Conservation (phyloP, 2,888 invertebrate genomes). For the Pollenia griseotomentosa region DNA sequence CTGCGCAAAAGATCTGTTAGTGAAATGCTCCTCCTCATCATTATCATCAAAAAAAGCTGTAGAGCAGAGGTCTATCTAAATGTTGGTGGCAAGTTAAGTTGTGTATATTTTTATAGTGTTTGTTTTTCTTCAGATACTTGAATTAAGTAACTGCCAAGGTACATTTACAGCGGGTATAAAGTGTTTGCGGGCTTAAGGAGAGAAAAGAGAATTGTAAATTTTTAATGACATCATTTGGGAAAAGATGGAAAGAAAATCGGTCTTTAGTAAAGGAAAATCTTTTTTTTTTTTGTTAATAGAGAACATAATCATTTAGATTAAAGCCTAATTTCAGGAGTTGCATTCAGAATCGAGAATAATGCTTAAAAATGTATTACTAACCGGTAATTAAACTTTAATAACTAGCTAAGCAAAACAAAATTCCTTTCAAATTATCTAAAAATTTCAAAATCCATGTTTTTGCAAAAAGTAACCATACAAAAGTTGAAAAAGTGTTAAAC, state of each 20-base stretch:
- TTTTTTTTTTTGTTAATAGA: not conserved
- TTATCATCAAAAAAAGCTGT: conserved; percentile 9
- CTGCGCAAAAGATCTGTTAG: conserved; percentile 39
- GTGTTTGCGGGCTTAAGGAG: not conserved
- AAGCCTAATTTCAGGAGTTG: too few species aligned
- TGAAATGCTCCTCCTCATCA: conserved; percentile 56
- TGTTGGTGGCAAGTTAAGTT: not conserved
- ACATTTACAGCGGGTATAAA: not conserved
- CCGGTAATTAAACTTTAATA: too few species aligned
- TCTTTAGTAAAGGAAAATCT: not conserved
- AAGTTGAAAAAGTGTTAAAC: too few species aligned
- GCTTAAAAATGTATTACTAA: too few species aligned
- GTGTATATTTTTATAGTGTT: not conserved
- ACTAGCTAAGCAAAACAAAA: too few species aligned
- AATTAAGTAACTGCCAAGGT: not conserved
- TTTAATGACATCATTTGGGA: conserved; percentile 73
- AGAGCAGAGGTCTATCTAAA: not conserved
- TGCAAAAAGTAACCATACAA: too few species aligned
- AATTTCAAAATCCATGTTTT: too few species aligned
- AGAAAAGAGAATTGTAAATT: conserved; percentile 60
- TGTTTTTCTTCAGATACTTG: conserved; percentile 25
- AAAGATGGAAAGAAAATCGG: not conserved
- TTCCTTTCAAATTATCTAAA: too few species aligned
- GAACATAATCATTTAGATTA: not conserved
- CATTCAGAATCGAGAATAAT: too few species aligned